These are phyloP conservation scores for Podilymbus podiceps DNA, from an alignment of 2,113 vertebrate species.

Conservation along the genomic window DNA sequence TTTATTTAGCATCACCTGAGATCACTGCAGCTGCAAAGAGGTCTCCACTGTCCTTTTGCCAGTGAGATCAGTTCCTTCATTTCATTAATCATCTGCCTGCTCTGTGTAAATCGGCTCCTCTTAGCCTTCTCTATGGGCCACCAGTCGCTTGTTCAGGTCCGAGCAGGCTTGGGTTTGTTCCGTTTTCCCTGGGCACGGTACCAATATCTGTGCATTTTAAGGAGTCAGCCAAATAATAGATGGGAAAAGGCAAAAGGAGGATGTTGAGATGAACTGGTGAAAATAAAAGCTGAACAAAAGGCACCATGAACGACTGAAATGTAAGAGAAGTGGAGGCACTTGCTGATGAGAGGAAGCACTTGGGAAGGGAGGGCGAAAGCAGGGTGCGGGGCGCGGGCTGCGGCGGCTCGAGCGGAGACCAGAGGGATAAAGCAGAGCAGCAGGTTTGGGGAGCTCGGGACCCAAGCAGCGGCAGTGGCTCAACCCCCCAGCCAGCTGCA, in stretches of 20 bases:
- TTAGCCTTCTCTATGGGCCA: background rate
- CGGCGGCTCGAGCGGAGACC: no score
- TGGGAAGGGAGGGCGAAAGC: background rate
- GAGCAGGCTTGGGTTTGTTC: background rate
- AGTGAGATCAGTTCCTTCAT: background rate
- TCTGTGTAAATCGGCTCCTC: background rate
- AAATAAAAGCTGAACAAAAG: background rate
- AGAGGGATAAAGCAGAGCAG: no score
- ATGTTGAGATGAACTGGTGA: background rate
- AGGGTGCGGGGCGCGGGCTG: no score
- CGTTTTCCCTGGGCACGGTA: fast-evolving
- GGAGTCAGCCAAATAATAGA: background rate
- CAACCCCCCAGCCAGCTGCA: no score
- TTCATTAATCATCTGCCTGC: background rate
- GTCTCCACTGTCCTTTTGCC: background rate
- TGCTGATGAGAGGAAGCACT: fast-evolving
- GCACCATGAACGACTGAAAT: fast-evolving
- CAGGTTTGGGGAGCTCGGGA: no score
- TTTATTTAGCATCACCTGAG: background rate
- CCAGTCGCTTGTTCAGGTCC: background rate
- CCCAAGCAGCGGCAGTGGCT: no score
- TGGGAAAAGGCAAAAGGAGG: background rate
- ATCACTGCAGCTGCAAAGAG: background rate
- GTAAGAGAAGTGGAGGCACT: background rate
- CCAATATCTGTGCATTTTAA: background rate